Evolutionary conservation across 2,797 vertebrate species (phyloP), one percentile per base, ranked within the genome.

Genomic region (Halcyon leucocephala): DNA sequence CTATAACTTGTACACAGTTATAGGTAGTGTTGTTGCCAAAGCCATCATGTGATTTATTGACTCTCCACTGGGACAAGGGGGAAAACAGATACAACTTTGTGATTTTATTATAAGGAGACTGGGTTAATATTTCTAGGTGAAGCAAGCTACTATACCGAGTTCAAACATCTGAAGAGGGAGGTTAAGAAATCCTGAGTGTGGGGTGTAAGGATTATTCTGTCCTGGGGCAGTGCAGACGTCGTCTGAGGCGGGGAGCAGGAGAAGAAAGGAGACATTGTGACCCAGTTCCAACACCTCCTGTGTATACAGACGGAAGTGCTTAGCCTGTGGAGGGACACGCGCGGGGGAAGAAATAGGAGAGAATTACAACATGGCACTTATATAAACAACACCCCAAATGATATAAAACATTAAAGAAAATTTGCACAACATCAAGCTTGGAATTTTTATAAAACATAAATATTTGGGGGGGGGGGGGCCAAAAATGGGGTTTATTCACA

Each of bases 131-230:
- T 98, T 98, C 98, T 98, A 98, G 98, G 98, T 98, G 98, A 98
- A 98, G 98, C 97, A 98, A 98, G 98, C 97, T 98, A 98, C 98
- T 98, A 98, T 99, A 99, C 99, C 99, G 24, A 99, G 99, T 98
- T 99, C 99, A 96, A 99, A 99, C 99, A 99, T 99, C 98, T 99
- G 99, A 98, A 99, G 99, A 88, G 99, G 99, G 96, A 99, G 99
- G 98, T 99, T 99, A 96, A 99, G 99, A 98, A 99, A 99, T 89
- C 99, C 99, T 76, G 99, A 98, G 98, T 99, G 98, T 31, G 98
- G 98, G 96, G 98, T 99, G 98, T 99, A 99, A 97, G 99, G 99
- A 98, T 99, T 99, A 98, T 98, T 98, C 98, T 99, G 99, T 97
- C 99, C 99, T 77, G 99, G 99, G 98, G 99, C 99, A 96, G 99